phyloP scores from a whole-genome alignment of 37 sponge, comb jelly and placozoan species.

The Spongilla lacustris region DNA sequence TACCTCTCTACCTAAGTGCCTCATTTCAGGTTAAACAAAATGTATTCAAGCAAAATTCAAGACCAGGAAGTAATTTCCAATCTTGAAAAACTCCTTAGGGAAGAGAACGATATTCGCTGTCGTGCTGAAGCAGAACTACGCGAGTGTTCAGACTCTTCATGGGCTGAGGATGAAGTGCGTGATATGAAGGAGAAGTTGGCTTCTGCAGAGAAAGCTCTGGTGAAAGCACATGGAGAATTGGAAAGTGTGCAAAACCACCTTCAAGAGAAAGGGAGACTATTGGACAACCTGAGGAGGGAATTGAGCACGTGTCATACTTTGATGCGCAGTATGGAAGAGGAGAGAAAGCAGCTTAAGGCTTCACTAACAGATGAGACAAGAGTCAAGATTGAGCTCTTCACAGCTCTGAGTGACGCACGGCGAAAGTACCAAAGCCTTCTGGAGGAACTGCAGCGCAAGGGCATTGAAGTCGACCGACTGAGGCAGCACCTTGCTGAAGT shows the following conservation, averaged over 20 bases:
- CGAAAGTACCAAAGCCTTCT: conserved; percentile 27
- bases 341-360: conserved; percentile 26
- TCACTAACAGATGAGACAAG: conserved; percentile 55
- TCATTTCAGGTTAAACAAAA: conserved; percentile 24
- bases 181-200: conserved; percentile 52
- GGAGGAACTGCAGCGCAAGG: conserved; percentile 52
- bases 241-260: conserved; percentile 19
- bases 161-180: conserved; percentile 51
- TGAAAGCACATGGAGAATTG: not conserved
- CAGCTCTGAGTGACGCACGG: conserved; percentile 56
- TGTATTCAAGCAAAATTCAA: conserved; percentile 29
- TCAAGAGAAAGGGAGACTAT: not conserved
- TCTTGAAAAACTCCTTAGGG: conserved; percentile 51
- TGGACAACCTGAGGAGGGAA: conserved; percentile 22
- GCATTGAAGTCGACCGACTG: conserved; percentile 37
- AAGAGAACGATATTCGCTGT: conserved; percentile 7
- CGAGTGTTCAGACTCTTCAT: conserved; percentile 29
- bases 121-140: conserved; percentile 56
- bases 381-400: conserved; percentile 69
- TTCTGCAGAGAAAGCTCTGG: conserved; percentile 28
- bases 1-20: not conserved
- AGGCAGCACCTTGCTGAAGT: conserved; percentile 39
- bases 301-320: not conserved
- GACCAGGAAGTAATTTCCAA: conserved; percentile 40
- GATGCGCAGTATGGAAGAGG: conserved; percentile 3